These are phyloP conservation scores for Heliconius erato DNA, from an alignment of 2,888 invertebrate genomes.

Conservation along the genomic window DNA sequence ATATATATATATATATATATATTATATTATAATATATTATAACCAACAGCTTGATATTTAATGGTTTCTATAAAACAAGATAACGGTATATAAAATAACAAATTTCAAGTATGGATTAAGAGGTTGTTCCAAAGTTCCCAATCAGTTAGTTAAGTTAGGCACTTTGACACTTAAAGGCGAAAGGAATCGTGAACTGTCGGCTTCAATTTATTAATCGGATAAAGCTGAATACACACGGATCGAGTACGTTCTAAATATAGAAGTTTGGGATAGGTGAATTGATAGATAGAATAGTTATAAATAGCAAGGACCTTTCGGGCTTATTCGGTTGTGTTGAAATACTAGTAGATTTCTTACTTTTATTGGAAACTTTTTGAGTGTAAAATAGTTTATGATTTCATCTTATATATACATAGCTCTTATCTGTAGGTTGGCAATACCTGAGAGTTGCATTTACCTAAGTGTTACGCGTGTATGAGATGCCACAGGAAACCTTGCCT, in stretches of 20 bases:
- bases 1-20: too few relatives aligned
- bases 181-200: conserved; percentile 26
- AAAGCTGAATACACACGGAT: conserved; percentile 4
- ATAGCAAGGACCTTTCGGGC: not conserved
- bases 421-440: too few relatives aligned
- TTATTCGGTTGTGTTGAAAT: not conserved
- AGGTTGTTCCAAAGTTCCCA: conserved; percentile 22
- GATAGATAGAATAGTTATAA: not conserved
- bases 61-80: not conserved
- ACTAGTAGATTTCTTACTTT: not conserved
- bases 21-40: not conserved
- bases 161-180: conserved; percentile 44
- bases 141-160: conserved; percentile 39
- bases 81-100: not conserved
- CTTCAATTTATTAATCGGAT: conserved; percentile 32
- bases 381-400: too few relatives aligned
- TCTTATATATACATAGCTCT: too few relatives aligned
- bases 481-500: too few relatives aligned
- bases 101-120: conserved; percentile 21
- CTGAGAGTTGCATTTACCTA: too few relatives aligned
- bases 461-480: too few relatives aligned
- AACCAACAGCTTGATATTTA: not conserved
- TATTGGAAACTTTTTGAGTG: not conserved
- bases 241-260: not conserved
- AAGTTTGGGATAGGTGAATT: conserved; percentile 4